Percentiles rank a stretch among this genome's conserved stretches.
These are phyloP conservation scores for Chydorus sphaericus DNA, from an alignment of 2,888 invertebrate species.

Conservation along the genomic window DNA sequence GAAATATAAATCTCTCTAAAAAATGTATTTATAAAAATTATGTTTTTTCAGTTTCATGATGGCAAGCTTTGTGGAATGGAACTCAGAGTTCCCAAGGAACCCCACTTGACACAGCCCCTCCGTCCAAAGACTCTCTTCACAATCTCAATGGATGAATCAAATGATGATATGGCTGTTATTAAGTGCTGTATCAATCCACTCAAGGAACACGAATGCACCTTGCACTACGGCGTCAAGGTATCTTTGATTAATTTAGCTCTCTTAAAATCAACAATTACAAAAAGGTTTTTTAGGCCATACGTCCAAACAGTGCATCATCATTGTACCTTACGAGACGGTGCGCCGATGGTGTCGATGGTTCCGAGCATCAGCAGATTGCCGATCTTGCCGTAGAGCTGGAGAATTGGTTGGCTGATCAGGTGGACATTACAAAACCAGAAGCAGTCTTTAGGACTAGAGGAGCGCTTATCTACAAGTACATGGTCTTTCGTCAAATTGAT, in stretches of 20 bases:
- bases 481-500: conserved; percentile 9
- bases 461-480: conserved; percentile 11
- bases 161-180: conserved; percentile 12
- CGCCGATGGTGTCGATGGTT: neutral
- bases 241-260: no score
- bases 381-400: conserved; percentile 1
- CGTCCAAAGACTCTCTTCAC: conserved; percentile 19
- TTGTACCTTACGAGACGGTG: conserved; percentile 4
- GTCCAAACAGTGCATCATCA: neutral
- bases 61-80: conserved; percentile 19
- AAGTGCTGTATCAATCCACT: conserved; percentile 16
- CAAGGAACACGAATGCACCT: neutral
- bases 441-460: neutral
- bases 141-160: conserved; percentile 17
- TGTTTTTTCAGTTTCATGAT: conserved; percentile 18
- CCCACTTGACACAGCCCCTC: conserved; percentile 18
- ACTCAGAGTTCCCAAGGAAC: conserved; percentile 19
- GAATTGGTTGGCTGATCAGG: conserved; percentile 8
- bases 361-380: neutral
- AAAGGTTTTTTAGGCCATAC: neutral
- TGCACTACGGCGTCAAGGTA: conserved; percentile 6
- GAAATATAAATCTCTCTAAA: neutral
- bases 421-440: neutral
- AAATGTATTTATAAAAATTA: conserved; percentile 1
- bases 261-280: no score